Evolutionary conservation across 2,113 vertebrate species (phyloP).

Genomic region (Eptesicus fuscus): DNA sequence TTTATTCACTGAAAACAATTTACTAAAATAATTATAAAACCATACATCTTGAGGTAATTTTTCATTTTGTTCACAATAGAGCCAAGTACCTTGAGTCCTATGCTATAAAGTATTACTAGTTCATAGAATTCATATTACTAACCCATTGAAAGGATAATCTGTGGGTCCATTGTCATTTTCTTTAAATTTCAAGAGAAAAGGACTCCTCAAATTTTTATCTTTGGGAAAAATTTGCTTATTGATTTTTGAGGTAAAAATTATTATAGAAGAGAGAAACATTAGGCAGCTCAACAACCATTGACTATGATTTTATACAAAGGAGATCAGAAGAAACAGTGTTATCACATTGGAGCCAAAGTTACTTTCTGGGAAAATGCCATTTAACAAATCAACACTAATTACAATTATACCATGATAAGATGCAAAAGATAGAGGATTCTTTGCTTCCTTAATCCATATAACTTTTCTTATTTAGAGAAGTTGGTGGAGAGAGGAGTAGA

Average conservation of each 20-base stretch:
- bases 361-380: neutral
- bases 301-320: neutral
- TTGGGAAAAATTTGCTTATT: neutral
- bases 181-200: neutral
- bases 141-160: neutral
- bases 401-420: neutral
- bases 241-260: neutral
- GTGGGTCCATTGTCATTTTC: neutral
- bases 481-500: neutral
- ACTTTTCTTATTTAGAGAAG: neutral
- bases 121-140: neutral
- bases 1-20: neutral
- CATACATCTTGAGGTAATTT: neutral
- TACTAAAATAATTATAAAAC: neutral
- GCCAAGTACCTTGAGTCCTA: neutral
- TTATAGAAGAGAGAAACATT: neutral
- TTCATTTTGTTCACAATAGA: neutral
- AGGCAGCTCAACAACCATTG: neutral
- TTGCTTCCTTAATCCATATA: neutral
- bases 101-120: neutral
- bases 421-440: neutral
- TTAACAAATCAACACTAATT: neutral
- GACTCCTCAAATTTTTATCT: neutral
- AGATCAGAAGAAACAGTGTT: accelerated
- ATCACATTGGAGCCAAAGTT: neutral